Base-by-base conservation (phyloP, 2,888 invertebrate species). In the Bruchidius siliquastri region DNA sequence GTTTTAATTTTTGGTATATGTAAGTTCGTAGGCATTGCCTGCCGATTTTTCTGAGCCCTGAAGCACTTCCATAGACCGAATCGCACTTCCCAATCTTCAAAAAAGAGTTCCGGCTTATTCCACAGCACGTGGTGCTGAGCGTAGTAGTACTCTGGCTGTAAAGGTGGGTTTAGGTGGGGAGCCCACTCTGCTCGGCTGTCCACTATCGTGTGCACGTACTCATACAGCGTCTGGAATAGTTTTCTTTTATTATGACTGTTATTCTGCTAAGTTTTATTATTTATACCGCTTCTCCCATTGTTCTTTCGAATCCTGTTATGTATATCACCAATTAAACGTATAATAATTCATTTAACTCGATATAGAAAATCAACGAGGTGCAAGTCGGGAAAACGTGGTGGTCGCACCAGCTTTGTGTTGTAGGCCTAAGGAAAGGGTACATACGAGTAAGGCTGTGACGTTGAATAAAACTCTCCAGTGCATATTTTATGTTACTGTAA, bases 1-100 rank as follows among this genome's bases (percentile, higher is more conserved):
- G 1, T 13, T 49, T 49, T 49, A 49, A 18, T 8, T 49, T 49
- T 49, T 49, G 6, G 49, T 49, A 49, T 13, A 49, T 3, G 18
- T 49, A n/a, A n/a, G n/a, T 49, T 13, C 18, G 0, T 26, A 26
- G 26, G 26, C 8, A 8, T n/a, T n/a, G 20, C 21, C 20, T 72
- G 21, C 49, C 18, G 6, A 8, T 49, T 49, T 13, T 49, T 49
- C 49, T 69, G 69, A 21, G 21, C 66, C 26, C 79, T 81, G 76
- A 91, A 88, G 85, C 87, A 89, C 81, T 90, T 91, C 91, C 91
- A 91, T 2, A 91, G 81, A 0, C 90, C 90, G 76, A 90, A 91
- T 30, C 91, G 87, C 6, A 89, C 86, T 80, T 91, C 90, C 91
- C 91, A 91, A 79, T 91, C 90, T 74, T 91, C 89, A 74, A 91